Conservation (phyloP, 2,888 invertebrate genomes). For the Asteroscopus sphinx region DNA sequence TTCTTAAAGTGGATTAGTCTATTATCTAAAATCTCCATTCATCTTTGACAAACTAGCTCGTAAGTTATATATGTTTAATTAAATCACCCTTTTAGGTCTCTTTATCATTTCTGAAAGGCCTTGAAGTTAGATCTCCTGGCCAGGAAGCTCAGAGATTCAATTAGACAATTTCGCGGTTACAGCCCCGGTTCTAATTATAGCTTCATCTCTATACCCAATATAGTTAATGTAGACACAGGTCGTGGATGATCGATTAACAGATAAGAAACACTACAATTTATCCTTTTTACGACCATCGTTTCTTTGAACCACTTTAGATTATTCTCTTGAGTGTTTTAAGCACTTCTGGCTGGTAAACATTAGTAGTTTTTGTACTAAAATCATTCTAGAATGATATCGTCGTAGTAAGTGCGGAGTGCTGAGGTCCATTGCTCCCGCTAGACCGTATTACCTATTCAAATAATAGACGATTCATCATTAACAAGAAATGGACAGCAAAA, state of each 20-base stretch:
- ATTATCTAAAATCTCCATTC: not conserved
- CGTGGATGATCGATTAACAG: constrained; percentile 18
- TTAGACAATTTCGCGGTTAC: too few relatives aligned
- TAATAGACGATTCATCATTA: constrained; percentile 79
- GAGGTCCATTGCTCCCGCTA: constrained; percentile 65
- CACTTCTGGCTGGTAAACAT: constrained; percentile 46
- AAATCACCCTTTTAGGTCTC: too few relatives aligned
- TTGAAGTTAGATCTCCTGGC: too few relatives aligned
- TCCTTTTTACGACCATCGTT: constrained; percentile 17
- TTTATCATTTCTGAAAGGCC: too few relatives aligned
- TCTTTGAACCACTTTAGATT: constrained; percentile 37
- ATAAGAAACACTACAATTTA: constrained; percentile 31
- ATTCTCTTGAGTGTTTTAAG: constrained; percentile 36
- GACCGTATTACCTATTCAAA: constrained; percentile 67
- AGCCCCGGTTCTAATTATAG: too few relatives aligned
- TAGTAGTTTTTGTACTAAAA: constrained; percentile 45
- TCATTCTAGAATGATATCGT: constrained; percentile 53
- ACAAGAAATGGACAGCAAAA: constrained; percentile 78
- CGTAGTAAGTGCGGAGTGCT: constrained; percentile 52
- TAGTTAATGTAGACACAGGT: constrained; percentile 22
- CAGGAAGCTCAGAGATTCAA: too few relatives aligned
- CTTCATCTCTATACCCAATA: not conserved
- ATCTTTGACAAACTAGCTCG: not conserved
- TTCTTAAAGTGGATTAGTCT: not conserved
- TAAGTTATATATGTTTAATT: not conserved